These are phyloP conservation scores for Limnephilus marmoratus DNA, from an alignment of 2,888 invertebrate genomes.

Conservation along the genomic window DNA sequence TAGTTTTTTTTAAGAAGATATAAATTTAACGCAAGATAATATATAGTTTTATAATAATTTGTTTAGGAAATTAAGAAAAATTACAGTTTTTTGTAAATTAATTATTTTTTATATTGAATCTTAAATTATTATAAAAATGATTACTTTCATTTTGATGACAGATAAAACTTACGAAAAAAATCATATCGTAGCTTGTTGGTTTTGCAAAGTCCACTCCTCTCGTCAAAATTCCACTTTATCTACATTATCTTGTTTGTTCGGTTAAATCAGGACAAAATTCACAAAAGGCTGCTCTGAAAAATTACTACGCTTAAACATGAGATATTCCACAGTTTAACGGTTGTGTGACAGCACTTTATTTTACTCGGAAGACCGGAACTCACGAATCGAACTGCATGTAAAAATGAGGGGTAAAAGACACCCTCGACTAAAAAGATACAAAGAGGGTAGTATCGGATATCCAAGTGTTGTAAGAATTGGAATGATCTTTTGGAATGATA, in stretches of 20 bases:
- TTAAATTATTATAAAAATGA: not conserved
- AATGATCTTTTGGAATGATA: not conserved
- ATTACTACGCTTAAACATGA: slow-evolving; percentile 50
- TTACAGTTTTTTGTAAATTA: not conserved
- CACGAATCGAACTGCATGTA: not conserved
- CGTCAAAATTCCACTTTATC: slow-evolving; percentile 10
- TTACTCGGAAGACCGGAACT: slow-evolving; percentile 33
- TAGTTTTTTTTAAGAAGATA: too few species aligned
- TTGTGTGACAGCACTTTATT: slow-evolving; percentile 33
- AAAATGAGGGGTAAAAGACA: not conserved
- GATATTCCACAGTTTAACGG: slow-evolving; percentile 48
- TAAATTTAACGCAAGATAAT: too few species aligned
- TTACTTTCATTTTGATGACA: not conserved
- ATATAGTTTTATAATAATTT: too few species aligned
- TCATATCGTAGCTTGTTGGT: too few species aligned
- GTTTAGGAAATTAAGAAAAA: too few species aligned
- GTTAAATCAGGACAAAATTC: slow-evolving; percentile 23
- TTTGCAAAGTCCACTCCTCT: not conserved
- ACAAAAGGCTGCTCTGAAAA: slow-evolving; percentile 28
- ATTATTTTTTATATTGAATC: not conserved
- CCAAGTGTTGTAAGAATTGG: not conserved
- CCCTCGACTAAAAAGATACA: not conserved
- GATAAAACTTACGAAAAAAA: too few species aligned
- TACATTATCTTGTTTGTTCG: slow-evolving; percentile 40
- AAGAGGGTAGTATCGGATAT: not conserved